Percentiles rank a stretch among this genome's conserved stretches.
phyloP scores from a whole-genome alignment of 2,797 vertebrate genomes.

The Takifugu ocellatus region DNA sequence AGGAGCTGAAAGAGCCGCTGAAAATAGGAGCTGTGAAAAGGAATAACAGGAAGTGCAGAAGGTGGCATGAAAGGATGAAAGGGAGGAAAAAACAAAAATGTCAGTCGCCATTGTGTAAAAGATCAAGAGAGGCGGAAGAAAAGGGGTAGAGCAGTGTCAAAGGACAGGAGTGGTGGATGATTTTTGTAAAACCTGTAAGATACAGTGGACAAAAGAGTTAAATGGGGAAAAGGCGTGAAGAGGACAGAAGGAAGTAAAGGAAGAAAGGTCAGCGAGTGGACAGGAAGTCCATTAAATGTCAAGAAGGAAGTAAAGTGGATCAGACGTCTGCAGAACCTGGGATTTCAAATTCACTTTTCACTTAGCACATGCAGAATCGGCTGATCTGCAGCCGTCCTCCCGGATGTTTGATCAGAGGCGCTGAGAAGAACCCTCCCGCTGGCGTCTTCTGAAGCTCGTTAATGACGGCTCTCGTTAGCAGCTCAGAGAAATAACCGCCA shows the following conservation, averaged over 20 bases:
- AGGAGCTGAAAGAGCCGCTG: conserved; percentile 3
- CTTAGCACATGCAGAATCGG: too few species aligned
- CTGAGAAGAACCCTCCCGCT: neutral
- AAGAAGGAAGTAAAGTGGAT: conserved; percentile 24
- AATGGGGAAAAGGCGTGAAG: neutral
- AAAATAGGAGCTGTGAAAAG: conserved; percentile 10
- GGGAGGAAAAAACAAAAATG: conserved; percentile 48
- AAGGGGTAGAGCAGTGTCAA: conserved; percentile 5
- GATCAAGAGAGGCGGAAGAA: conserved; percentile 27
- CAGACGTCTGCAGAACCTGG: neutral
- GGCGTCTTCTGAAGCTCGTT: conserved; percentile 18
- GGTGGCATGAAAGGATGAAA: conserved; percentile 36
- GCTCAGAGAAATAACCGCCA: neutral
- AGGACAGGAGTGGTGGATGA: conserved; percentile 5
- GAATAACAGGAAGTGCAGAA: conserved; percentile 1
- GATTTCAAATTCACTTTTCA: conserved; percentile 9
- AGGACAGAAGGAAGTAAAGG: neutral
- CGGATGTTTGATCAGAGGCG: conserved; percentile 19
- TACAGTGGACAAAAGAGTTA: conserved; percentile 2
- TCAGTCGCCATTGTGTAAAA: conserved; percentile 53
- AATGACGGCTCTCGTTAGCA: conserved; percentile 36
- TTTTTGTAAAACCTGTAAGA: neutral
- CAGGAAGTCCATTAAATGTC: conserved; percentile 42
- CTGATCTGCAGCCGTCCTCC: neutral
- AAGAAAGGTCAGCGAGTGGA: conserved; percentile 26